Conservation (phyloP, 2,797 vertebrate species). For the Melanotaenia boesemani region DNA sequence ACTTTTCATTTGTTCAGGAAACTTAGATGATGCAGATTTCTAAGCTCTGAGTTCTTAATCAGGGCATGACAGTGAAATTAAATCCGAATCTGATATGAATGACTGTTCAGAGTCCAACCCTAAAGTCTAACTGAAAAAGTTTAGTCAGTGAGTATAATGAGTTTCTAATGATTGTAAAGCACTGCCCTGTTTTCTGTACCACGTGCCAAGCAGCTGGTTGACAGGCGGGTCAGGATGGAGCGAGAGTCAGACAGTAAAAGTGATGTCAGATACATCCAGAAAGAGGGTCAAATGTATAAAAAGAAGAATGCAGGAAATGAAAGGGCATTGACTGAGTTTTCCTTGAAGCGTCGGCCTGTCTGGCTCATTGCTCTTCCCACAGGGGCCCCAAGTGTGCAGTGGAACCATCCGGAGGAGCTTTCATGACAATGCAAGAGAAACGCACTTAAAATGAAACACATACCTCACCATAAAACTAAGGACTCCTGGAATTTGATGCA, state of each 20-base stretch:
- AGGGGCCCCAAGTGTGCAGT: conserved; percentile 19
- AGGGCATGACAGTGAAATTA: conserved; percentile 7
- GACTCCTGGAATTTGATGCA: conserved; percentile 56
- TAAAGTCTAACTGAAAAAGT: conserved; percentile 18
- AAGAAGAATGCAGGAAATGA: conserved; percentile 48
- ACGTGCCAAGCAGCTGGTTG: conserved; percentile 53
- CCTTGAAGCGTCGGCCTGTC: conserved; percentile 50
- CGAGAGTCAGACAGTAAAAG: conserved; percentile 42
- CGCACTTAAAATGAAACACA: conserved; percentile 45
- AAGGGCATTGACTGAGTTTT: conserved; percentile 43
- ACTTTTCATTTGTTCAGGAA: neutral
- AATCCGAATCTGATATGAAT: conserved; percentile 18
- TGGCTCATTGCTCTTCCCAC: conserved; percentile 60
- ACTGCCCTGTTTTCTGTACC: conserved; percentile 27
- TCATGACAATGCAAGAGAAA: conserved; percentile 39
- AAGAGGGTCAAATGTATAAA: conserved; percentile 50
- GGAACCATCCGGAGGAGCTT: conserved; percentile 56
- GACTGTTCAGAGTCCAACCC: conserved; percentile 31
- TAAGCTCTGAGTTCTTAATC: neutral
- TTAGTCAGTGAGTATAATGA: conserved; percentile 1
- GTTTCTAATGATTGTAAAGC: conserved; percentile 34
- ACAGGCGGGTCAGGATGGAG: conserved; percentile 9
- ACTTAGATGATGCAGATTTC: conserved; percentile 4
- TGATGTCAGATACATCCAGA: conserved; percentile 57
- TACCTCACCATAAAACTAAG: conserved; percentile 14